Evolutionary conservation across 2,113 vertebrate genomes (phyloP), one percentile per base, ranked within the genome.

Genomic region (Myotis lucifugus): DNA sequence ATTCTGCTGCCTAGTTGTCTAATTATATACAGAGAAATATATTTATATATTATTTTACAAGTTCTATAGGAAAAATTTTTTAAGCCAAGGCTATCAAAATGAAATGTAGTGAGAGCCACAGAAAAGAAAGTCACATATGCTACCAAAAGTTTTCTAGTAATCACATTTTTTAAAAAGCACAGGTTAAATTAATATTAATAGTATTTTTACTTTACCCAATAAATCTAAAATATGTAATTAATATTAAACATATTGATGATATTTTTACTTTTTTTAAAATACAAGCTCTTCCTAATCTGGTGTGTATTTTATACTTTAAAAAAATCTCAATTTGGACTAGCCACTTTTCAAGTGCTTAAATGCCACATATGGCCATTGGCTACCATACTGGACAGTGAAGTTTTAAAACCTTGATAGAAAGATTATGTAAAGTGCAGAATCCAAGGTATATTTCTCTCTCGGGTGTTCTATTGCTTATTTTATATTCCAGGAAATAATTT

Each of bases 401-500:
- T 79, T 79, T 95, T 83, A 86, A 78, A 32, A 29, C 12, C 8
- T 85, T 91, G 48, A 8, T 54, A 67, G 25, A 32, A 34, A 86
- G n/a, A 92, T 66, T 67, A 2, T 6, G 70, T 94, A n/a, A 66
- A 79, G 3, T 72, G 12, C 4, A 54, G 23, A 88, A 87, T 61
- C 2, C 6, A 70, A 82, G n/a, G 6, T 40, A 78, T 10, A 37
- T 23, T 85, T 19, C 50, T 73, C 5, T 14, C 34, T 50, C 90
- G 79, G 52, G 25, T 93, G 1, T 29, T 70, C 7, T 48, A 40
- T 77, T 86, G 18, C 23, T 78, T 88, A 67, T 11, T 76, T 86
- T 87, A 61, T 54, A 64, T 83, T 95, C 18, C 12, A 61, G 46
- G 25, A 88, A 96, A 32, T 64, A 77, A 72, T 85, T 64, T 77